Base-by-base conservation (phyloP, 2,797 vertebrate species). In the Malacoctenus gilli region DNA sequence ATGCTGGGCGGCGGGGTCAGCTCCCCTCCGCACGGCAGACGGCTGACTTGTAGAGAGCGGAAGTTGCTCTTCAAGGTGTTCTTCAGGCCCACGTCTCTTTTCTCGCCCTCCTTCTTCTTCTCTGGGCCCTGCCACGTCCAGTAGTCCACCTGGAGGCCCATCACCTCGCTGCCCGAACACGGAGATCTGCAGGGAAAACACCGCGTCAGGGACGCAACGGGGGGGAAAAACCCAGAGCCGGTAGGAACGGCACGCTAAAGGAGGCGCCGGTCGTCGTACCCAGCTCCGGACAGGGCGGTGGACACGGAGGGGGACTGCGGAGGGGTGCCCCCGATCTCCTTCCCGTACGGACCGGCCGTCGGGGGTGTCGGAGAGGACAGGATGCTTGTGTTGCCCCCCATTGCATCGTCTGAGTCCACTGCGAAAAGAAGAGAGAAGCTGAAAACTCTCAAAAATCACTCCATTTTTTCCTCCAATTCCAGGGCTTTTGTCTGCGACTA, bases 371-470 rank as follows among this genome's bases (percentile, higher is more conserved):
- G 75, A 5, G 93, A 92, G 43, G 88, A 89, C 68, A 94, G 82
- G 66, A 94, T 87, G 21, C 91, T 91, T 0, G 90, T 85, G 38
- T 90, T 91, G 43, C 89, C 90, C 32, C 88, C 89, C 53, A 92
- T 89, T 0, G 93, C 94, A 37, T 96, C 95, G 52, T 96, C 95
- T 0, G 94, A 96, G 68, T 96, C 95, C 86, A 95, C 95, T 96
- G 75, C 19, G 42, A 38, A 59, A 13, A 28, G 25, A 1, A 6
- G 11, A 7, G 3, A 2, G 19, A 40, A 21, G 8, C 2, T n/a
- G n/a, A n/a, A n/a, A n/a, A n/a, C n/a, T n/a, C n/a, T n/a, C n/a
- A n/a, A n/a, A n/a, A n/a, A n/a, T n/a, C n/a, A n/a, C n/a, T n/a
- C n/a, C n/a, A n/a, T n/a, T n/a, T n/a, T n/a, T n/a, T n/a, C n/a